Evolutionary conservation across 2,797 vertebrate species (phyloP).

Genomic region (Pseudochirops corinnae): DNA sequence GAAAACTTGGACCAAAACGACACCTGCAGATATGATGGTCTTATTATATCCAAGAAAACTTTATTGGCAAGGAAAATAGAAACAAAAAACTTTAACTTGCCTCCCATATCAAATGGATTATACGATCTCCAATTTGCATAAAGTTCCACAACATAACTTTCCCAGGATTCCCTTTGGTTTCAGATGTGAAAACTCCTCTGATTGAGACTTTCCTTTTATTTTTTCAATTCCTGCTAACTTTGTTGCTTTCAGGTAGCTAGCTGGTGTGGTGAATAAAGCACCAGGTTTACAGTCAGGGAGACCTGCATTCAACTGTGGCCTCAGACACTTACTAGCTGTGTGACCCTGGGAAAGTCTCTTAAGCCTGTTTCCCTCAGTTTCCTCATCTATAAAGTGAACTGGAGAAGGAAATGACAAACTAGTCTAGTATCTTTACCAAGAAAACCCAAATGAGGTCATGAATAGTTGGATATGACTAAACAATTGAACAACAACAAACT

Average conservation of each 20-base stretch:
- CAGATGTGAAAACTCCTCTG: not conserved
- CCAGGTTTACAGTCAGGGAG: not conserved
- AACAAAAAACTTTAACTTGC: not conserved
- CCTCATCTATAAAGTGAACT: not conserved
- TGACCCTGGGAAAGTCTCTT: not conserved
- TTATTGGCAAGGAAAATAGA: not conserved
- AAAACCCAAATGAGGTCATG: not conserved
- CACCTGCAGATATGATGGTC: not conserved
- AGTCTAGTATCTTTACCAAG: not conserved
- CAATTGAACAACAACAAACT: not conserved
- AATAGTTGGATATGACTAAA: not conserved
- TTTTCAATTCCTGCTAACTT: not conserved
- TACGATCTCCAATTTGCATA: not conserved
- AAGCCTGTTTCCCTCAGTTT: not conserved
- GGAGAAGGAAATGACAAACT: not conserved
- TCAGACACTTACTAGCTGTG: not conserved
- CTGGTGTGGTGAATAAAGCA: not conserved
- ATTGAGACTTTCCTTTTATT: not conserved
- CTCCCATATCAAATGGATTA: not conserved
- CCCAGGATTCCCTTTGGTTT: not conserved
- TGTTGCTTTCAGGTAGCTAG: not conserved
- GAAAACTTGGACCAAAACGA: not conserved
- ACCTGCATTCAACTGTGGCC: not conserved
- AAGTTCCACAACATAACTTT: not conserved
- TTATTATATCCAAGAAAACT: not conserved